Evolutionary conservation across 2,113 vertebrate species (phyloP).

Genomic region (Mustela nigripes): DNA sequence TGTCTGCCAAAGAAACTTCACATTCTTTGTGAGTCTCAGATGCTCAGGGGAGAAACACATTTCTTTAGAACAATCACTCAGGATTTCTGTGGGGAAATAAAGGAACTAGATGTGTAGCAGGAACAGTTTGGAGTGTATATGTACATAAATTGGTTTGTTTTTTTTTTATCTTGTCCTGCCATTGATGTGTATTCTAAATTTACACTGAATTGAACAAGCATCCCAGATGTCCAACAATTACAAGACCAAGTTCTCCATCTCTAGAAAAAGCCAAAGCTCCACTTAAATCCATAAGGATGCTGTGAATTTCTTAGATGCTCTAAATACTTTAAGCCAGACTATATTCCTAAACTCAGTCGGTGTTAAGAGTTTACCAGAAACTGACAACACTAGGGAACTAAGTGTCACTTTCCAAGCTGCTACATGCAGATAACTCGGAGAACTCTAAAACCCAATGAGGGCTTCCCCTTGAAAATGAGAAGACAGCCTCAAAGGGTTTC

Average conservation of each 20-base stretch:
- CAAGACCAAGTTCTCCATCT: constrained; percentile 58
- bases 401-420: not conserved
- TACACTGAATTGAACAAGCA: constrained; percentile 72
- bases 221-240: constrained; percentile 48
- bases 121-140: not conserved
- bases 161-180: constrained; percentile 55
- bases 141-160: constrained; percentile 40
- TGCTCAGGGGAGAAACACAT: constrained; percentile 67
- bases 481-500: not conserved
- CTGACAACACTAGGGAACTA: not conserved
- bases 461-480: not conserved
- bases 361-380: not conserved
- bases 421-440: not conserved
- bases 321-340: not conserved
- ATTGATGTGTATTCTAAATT: constrained; percentile 72
- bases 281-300: not conserved
- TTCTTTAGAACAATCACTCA: not conserved
- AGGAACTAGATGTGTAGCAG: not conserved
- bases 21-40: constrained; percentile 65
- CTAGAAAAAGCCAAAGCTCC: constrained; percentile 22
- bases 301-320: not conserved
- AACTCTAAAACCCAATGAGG: not conserved
- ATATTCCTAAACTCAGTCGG: constrained; percentile 21
- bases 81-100: constrained; percentile 65
- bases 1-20: constrained; percentile 50